phyloP scores from a whole-genome alignment of 1,140 invertebrate genomes.

The Neocloeon triangulifer region DNA sequence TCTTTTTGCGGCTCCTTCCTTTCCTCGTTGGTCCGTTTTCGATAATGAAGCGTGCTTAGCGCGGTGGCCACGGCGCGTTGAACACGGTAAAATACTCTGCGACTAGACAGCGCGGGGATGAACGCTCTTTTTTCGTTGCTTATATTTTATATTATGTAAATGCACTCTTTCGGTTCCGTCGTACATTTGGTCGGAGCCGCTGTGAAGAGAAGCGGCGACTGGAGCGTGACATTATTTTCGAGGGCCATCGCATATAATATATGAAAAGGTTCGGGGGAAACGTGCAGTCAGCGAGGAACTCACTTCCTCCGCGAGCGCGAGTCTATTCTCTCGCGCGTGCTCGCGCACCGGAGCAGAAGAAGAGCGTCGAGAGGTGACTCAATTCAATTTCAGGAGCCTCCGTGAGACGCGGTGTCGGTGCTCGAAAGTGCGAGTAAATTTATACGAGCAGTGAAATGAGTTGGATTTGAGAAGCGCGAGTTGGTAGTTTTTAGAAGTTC shows the following conservation, averaged over 20 bases:
- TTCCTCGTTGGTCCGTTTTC: too few relatives aligned
- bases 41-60: too few relatives aligned
- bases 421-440: not conserved
- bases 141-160: too few relatives aligned
- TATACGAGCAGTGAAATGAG: conserved; percentile 1
- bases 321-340: too few relatives aligned
- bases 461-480: not conserved
- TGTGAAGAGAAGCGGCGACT: not conserved
- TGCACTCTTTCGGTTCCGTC: not conserved
- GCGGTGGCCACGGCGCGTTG: not conserved
- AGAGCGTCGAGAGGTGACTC: not conserved
- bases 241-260: too few relatives aligned
- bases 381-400: not conserved
- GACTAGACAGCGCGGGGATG: not conserved
- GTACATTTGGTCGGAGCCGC: not conserved
- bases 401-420: not conserved
- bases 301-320: too few relatives aligned
- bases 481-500: conserved; percentile 12
- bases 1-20: too few relatives aligned
- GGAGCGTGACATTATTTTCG: too few relatives aligned
- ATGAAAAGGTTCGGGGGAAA: too few relatives aligned
- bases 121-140: too few relatives aligned
- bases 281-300: too few relatives aligned
- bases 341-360: not conserved
- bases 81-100: not conserved